These are phyloP conservation scores for Ectropis crepuscularia DNA, from an alignment of 2,888 invertebrate species.

Conservation along the genomic window DNA sequence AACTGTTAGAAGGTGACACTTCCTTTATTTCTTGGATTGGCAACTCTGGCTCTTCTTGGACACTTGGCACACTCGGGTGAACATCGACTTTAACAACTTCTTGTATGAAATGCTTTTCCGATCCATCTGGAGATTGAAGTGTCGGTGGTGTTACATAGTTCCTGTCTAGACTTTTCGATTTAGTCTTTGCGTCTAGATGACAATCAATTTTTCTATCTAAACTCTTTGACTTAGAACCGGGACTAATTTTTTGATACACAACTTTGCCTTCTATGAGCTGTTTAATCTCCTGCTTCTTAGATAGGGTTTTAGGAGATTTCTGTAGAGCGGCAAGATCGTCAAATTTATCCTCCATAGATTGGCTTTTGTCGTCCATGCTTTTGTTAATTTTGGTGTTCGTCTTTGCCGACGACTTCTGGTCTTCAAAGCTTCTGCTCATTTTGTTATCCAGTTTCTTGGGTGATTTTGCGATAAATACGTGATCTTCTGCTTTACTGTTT, in stretches of 20 bases:
- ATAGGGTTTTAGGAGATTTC: constrained; percentile 85
- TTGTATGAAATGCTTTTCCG: constrained; percentile 78
- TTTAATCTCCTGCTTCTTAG: constrained; percentile 85
- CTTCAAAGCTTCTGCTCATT: constrained; percentile 86
- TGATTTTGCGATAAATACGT: constrained; percentile 90
- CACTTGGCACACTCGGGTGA: constrained; percentile 63
- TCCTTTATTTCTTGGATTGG: constrained; percentile 55
- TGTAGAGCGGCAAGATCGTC: constrained; percentile 83
- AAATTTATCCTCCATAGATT: constrained; percentile 86
- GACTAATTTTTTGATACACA: constrained; percentile 83
- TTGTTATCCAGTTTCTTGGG: constrained; percentile 89
- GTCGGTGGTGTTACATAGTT: constrained; percentile 82
- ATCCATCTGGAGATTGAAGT: constrained; percentile 60
- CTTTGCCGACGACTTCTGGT: constrained; percentile 82
- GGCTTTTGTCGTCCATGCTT: constrained; percentile 87
- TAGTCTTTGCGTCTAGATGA: constrained; percentile 83
- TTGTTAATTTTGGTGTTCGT: constrained; percentile 84
- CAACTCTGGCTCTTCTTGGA: constrained; percentile 55
- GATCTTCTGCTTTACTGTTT: constrained; percentile 90
- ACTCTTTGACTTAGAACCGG: constrained; percentile 86
- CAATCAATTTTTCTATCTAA: constrained; percentile 86
- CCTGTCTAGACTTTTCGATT: constrained; percentile 88
- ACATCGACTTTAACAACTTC: constrained; percentile 80
- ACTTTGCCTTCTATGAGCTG: constrained; percentile 87
- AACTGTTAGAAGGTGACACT: constrained; percentile 70